Evolutionary conservation across 1,140 invertebrate species (phyloP), one percentile per base, ranked within the genome.

Genomic region (Macrotrachela quadricornifera): DNA sequence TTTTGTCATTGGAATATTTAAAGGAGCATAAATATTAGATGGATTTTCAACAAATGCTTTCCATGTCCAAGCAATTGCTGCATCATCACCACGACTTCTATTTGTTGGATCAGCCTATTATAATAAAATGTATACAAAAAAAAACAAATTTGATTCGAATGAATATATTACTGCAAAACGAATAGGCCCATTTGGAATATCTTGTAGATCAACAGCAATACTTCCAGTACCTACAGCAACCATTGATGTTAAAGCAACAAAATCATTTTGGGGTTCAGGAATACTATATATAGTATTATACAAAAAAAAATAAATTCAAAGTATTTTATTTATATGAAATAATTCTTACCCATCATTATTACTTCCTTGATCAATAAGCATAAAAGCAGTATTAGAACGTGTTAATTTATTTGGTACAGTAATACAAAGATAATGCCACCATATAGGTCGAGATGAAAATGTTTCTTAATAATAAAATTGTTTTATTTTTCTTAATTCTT

Each of bases 1-100:
- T 58, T 65, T 65, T 1, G 63, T 65, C 63, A 65, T 65, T 36
- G 63, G 63, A 50, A 64, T 56, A 36, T 59, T 50, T n/a, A 63
- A 39, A 13, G 48, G 37, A 36, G 48, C 46, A 16, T 13, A 17
- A 39, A 46, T 46, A 40, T 54, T 46, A 14, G 48, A 44, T 36
- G 51, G 46, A 39, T 54, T 54, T 21, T 54, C 56, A 8, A 63
- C 53, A 54, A 61, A 65, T 16, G 57, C 61, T 49, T 60, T 54
- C 63, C 63, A 65, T n/a, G 62, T 63, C 62, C 62, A 65, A 0
- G 62, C 63, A 40, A 65, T 59, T 13, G 60, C 55, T 1, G 59
- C 57, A 39, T 65, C 63, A 48, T 65, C 63, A 13, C 10, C 51
- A 21, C 63, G 30, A 1, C 40, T 48, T 43, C 57, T 58, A 36